Evolutionary conservation across 1,140 invertebrate species (phyloP), one percentile per base, ranked within the genome.

Genomic region (Pseudomyrmex gracilis): DNA sequence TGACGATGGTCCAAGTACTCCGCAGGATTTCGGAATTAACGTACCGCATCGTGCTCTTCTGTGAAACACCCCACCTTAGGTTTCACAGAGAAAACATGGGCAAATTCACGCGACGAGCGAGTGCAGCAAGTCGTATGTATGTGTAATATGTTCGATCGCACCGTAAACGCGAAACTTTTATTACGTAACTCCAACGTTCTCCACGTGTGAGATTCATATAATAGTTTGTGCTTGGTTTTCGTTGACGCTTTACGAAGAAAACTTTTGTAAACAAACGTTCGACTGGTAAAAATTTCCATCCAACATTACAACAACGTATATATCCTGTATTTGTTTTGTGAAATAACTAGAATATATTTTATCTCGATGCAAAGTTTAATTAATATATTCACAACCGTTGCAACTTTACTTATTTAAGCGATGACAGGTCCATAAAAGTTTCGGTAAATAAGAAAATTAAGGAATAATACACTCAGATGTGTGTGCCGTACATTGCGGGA

Each of bases 11-110:
- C 84, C 64, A 86, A 85, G 76, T 64, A 76, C 12, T 20, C 22
- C 63, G 73, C 61, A n/a, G 55, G 76, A 85, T 85, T 82, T 80
- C 17, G 53, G 74, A 85, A 85, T 86, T 86, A 86, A 85, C 84
- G 71, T 73, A 58, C 66, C 67, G 49, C 66, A 10, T 15, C 20
- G 53, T 67, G 85, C 34, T 71, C 55, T 53, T 86, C 66, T 80
- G 34, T 51, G 53, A 78, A 85, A 34, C n/a, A 13, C 63, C 34
- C 34, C 34, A 34, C 5, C 34, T 34, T 34, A 34, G 34, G 5
- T 34, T 34, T 34, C 34, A 34, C 34, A 34, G 5, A 34, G 34
- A 34, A 34, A 2, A 74, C 66, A 53, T 34, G 12, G 45, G 49
- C 43, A 58, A 66, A 66, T 63, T 73, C 22, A n/a, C 34, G 22